Evolutionary conservation across 2,888 invertebrate genomes (phyloP).

Genomic region (Hypolimnas misippus): DNA sequence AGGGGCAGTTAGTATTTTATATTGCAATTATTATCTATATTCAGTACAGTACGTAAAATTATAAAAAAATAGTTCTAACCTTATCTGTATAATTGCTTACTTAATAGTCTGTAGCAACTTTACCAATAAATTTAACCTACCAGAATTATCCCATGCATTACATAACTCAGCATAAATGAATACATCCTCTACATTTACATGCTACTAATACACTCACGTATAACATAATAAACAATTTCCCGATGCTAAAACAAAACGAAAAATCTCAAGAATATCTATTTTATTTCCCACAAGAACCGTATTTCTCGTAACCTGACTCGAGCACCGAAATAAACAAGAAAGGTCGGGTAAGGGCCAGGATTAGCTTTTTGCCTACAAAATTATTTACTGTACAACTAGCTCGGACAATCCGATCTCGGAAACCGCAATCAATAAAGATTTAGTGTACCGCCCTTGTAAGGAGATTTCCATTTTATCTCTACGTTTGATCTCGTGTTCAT

Average conservation of each 20-base stretch:
- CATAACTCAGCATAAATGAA: slow-evolving; percentile 14
- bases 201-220: slow-evolving; percentile 10
- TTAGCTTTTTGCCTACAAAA: slow-evolving; percentile 45
- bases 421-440: slow-evolving; percentile 37
- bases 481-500: slow-evolving; percentile 15
- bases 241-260: slow-evolving; percentile 3
- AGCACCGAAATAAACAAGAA: slow-evolving; percentile 37
- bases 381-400: slow-evolving; percentile 40
- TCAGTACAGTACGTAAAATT: no score
- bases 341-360: slow-evolving; percentile 36
- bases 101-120: no score
- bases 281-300: slow-evolving; percentile 33
- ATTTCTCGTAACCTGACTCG: slow-evolving; percentile 32
- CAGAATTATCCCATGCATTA: background rate
- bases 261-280: slow-evolving; percentile 22
- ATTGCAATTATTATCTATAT: no score
- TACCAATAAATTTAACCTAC: background rate
- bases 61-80: no score
- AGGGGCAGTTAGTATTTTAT: no score
- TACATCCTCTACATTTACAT: slow-evolving; percentile 8
- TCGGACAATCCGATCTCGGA: slow-evolving; percentile 29
- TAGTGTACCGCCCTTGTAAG: slow-evolving; percentile 23
- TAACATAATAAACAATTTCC: slow-evolving; percentile 14
- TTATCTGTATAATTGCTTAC: no score
- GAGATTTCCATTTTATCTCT: slow-evolving; percentile 27